Base-by-base conservation (phyloP, 92 coral and sea anemone genomes). In the Umimayanthus kanabou region DNA sequence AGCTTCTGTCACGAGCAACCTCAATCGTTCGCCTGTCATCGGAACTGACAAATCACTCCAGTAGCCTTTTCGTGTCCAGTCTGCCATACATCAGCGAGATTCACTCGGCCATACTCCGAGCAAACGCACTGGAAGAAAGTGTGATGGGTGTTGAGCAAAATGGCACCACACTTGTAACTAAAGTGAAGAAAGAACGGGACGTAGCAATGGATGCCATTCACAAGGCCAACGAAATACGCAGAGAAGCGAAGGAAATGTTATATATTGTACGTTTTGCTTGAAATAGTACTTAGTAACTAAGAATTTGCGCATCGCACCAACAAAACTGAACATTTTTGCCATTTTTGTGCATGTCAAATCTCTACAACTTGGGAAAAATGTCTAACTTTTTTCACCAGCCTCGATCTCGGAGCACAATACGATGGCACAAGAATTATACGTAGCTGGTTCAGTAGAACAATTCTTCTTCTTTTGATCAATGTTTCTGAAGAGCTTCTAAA, bases 61-160 rank as follows among this genome's bases (percentile, higher is more conserved):
- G 49, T 37, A 25, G 67, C 26, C 85, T 93, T 49, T 93, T 90
- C 67, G 71, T 90, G 1, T 89, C 95, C 81, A 93, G 98, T 82
- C 80, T 82, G 6, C 76, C 93, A 39, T 91, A 85, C 25, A 79
- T 93, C 55, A 70, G n/a, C 77, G 93, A 90, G 88, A 92, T 94
- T 73, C 28, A 88, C 87, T 77, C 91, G 67, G 95, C 96, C 81
- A 65, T 94, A 40, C 66, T 81, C 28, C 90, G 93, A 76, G 89
- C 98, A 82, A 76, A 76, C 64, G 89, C n/a, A 71, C 86, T 91
- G 90, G 91, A 73, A 43, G 66, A 71, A 26, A 89, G 81, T 6
- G 94, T 92, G 70, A 76, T 64, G n/a, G 65, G 28, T 13, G 89
- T 87, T 8, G 79, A 80, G 69, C 78, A 39, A 30, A 94, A 94